Evolutionary conservation across 1,140 invertebrate species (phyloP), one percentile per base, ranked within the genome.

Genomic region (Steinernema feltiae): DNA sequence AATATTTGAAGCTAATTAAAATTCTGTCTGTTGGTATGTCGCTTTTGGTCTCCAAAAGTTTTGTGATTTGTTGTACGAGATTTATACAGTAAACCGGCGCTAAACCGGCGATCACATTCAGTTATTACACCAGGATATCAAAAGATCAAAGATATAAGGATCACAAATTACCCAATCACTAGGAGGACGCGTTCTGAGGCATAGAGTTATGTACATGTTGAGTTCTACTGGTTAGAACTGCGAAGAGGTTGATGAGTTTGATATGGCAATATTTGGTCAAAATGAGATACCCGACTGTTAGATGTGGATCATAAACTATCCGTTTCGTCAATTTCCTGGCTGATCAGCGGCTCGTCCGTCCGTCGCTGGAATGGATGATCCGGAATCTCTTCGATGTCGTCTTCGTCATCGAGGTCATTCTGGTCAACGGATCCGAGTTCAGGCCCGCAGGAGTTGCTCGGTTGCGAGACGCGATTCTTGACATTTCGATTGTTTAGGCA

Each of bases 181-280:
- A n/a, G n/a, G n/a, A n/a, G n/a, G n/a, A n/a, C n/a, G n/a, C n/a
- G n/a, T n/a, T n/a, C n/a, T n/a, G n/a, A n/a, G n/a, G n/a, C n/a
- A n/a, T n/a, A n/a, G n/a, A n/a, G n/a, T 18, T 41, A 41, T 41
- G 7, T 41, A 63, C 53, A 63, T n/a, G n/a, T n/a, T n/a, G 53
- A 63, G 24, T n/a, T n/a, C 53, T 27, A 46, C 53, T 63, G 24
- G 2, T 63, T 63, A 27, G 15, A 63, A 27, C 7, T 12, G 15
- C 53, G 24, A 63, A 27, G 24, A 63, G 24, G 53, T 3, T 17
- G 53, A n/a, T 12, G 53, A 63, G 53, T 15, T 27, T 63, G 53
- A 63, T 63, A 63, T 63, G 53, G 53, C 53, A 63, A 63, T 63
- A 63, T 63, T 63, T 63, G 53, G 53, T n/a, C 24, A 27, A 15